Base-by-base conservation (phyloP, 2,888 invertebrate species). In the Tenthredo scrophulariae region DNA sequence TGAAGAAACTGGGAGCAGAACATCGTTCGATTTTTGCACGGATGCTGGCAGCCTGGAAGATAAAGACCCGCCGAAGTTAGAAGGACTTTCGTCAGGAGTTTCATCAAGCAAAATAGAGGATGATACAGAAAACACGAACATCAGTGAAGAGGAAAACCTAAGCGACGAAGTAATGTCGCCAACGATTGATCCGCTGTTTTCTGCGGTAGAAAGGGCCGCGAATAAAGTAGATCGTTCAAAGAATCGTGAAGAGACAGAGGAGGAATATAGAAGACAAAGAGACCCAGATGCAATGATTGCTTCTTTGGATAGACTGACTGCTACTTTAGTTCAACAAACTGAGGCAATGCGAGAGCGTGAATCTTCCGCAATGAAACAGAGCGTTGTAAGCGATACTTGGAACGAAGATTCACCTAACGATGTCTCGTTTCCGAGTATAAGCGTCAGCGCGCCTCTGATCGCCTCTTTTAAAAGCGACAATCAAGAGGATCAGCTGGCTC, bases 351-450 rank as follows among this genome's bases (percentile, higher is more conserved):
- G 95, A 0, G 94, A 94, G 90, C 91, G 94, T 9, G 92, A 93
- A 46, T 91, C 90, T 0, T 88, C 87, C 15, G 86, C 91, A 15
- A 92, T 94, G 93, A 93, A 94, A 75, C 91, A 94, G 87, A 92
- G 94, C 89, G 88, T 91, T 37, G 87, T 91, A 0, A 94, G 94
- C 26, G 97, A 97, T 91, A 97, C 97, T 0, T 97, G 97, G 97
- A 97, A 97, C 90, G 97, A 97, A 84, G 96, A 97, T 91, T 96
- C 96, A 0, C 96, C 96, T 0, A 97, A 97, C 91, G 97, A 97
- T 91, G 94, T 97, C 50, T 97, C 97, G 0, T 97, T 97, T 92
- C 97, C 97, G 0, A 97, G 97, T 80, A 95, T 97, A 84, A 97
- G 97, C 88, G 95, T 96, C 50, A 96, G 97, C 54, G 96, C 96